These are phyloP conservation scores for Forbesichthys papilliferus DNA, from an alignment of 2,113 vertebrate species.

Conservation along the genomic window DNA sequence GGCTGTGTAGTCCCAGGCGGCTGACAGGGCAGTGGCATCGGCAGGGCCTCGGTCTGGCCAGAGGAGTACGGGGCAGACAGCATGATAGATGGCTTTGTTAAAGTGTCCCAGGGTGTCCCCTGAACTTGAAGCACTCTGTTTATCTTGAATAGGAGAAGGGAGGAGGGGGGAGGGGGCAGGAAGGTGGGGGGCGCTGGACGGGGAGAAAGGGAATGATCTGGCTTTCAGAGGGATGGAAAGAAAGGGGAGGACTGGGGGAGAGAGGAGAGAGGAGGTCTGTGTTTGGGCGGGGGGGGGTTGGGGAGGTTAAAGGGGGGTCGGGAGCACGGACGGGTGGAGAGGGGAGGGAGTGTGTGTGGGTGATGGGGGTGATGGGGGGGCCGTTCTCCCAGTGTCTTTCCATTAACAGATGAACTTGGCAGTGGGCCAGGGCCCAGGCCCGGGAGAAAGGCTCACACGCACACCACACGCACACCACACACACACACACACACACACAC, in stretches of 20 bases:
- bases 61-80: constrained; percentile 94
- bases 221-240: constrained; percentile 77
- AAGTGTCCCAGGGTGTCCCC: constrained; percentile 99
- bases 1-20: neutral
- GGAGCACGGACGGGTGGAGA: constrained; percentile 56
- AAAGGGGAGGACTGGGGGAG: constrained; percentile 49
- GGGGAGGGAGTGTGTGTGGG: constrained; percentile 15
- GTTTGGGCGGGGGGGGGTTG: constrained; percentile 69
- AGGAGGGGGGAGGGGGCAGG: constrained; percentile 66
- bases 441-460: constrained; percentile 69
- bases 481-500: constrained; percentile 42
- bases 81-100: constrained; percentile 99
- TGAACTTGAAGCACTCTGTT: constrained; percentile 99
- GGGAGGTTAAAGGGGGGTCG: constrained; percentile 70
- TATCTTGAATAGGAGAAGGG: constrained; percentile 97
- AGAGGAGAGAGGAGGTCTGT: constrained; percentile 52
- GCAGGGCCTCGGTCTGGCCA: constrained; percentile 79
- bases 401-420: constrained; percentile 99
- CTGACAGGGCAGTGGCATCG: constrained; percentile 28
- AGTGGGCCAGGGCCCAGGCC: constrained; percentile 88
- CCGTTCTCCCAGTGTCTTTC: constrained; percentile 82
- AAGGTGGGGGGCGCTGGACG: constrained; percentile 63
- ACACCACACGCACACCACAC: neutral
- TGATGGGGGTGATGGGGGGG: constrained; percentile 58
- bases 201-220: constrained; percentile 83